Conservation (phyloP, 1,140 invertebrate genomes). For the Achroia grisella region DNA sequence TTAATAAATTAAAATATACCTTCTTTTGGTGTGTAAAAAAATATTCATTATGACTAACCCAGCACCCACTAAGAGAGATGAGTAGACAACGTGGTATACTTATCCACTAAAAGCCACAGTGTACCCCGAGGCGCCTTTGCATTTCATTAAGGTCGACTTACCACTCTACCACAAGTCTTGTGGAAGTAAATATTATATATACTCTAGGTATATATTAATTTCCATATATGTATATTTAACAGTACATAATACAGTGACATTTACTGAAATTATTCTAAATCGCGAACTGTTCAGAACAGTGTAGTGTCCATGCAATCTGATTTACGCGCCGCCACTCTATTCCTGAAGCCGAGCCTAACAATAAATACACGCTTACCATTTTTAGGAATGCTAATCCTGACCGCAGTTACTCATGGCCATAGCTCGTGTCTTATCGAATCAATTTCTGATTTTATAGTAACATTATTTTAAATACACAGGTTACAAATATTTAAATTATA, state of each 20-base stretch:
- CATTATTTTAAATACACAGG: background rate
- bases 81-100: too few species aligned
- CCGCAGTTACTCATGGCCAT: conserved; percentile 43
- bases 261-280: conserved; percentile 18
- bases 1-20: too few species aligned
- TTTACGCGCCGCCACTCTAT: conserved; percentile 37
- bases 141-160: too few species aligned
- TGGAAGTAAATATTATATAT: too few species aligned
- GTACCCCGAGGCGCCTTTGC: too few species aligned
- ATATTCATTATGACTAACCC: too few species aligned
- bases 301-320: conserved; percentile 57
- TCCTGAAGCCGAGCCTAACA: conserved; percentile 25
- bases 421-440: conserved; percentile 26
- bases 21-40: too few species aligned
- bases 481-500: too few species aligned
- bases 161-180: too few species aligned
- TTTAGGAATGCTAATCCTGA: conserved; percentile 54
- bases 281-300: conserved; percentile 42
- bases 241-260: background rate
- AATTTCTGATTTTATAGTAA: conserved; percentile 12
- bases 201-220: too few species aligned
- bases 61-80: too few species aligned
- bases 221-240: background rate
- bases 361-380: conserved; percentile 48
- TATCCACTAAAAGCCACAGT: too few species aligned